These are phyloP conservation scores for Dryococelus australis DNA, from an alignment of 2,888 invertebrate genomes.

Conservation along the genomic window DNA sequence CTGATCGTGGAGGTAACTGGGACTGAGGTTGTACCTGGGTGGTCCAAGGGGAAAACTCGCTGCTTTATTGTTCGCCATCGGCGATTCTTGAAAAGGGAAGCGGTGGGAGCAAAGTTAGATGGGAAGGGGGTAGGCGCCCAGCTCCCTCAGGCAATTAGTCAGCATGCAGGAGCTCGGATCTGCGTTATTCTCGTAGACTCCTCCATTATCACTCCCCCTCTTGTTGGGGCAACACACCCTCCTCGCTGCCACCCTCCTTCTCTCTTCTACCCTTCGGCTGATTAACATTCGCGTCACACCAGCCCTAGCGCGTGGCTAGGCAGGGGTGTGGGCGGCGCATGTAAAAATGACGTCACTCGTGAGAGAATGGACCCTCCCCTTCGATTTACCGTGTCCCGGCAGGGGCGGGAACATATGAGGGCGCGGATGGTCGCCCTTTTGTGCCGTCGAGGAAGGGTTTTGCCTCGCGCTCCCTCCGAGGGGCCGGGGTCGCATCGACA, in stretches of 20 bases:
- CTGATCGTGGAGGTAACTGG: too few species aligned
- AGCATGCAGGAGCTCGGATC: background rate
- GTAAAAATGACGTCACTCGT: background rate
- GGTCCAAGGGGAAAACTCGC: background rate
- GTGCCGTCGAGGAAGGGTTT: background rate
- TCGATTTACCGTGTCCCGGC: background rate
- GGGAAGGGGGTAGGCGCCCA: background rate
- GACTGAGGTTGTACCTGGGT: too few species aligned
- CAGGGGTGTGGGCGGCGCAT: background rate
- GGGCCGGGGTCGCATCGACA: background rate
- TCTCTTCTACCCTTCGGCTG: background rate
- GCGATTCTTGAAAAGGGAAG: background rate
- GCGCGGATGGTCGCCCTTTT: background rate
- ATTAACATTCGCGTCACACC: slow-evolving; percentile 10
- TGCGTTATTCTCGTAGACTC: background rate
- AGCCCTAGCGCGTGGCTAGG: background rate
- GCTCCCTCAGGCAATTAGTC: background rate
- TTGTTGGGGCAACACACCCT: background rate
- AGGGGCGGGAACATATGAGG: background rate
- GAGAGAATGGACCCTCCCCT: background rate
- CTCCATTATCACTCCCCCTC: background rate
- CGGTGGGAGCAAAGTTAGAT: background rate
- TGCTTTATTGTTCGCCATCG: background rate
- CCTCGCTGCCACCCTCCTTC: background rate
- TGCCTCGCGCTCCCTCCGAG: background rate